These are phyloP conservation scores for Uropetala carovei DNA, from an alignment of 2,888 invertebrate species.

Conservation along the genomic window DNA sequence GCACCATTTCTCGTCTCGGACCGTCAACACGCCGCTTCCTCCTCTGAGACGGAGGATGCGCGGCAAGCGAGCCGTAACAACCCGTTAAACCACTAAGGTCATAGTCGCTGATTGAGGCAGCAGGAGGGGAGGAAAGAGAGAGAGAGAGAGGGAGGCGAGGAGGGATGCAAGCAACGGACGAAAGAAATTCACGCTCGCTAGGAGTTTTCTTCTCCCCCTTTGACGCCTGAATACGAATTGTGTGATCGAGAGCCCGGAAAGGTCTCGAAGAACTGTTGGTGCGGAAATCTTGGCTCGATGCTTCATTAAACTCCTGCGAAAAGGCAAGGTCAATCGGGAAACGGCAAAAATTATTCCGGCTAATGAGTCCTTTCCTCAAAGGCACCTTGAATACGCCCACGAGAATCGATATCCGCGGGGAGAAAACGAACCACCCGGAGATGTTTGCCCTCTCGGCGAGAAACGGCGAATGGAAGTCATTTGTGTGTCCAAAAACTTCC, in stretches of 20 bases:
- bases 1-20: background rate
- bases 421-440: conserved; percentile 1
- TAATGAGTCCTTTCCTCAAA: conserved; percentile 54
- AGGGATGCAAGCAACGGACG: background rate
- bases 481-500: conserved; percentile 32
- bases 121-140: background rate
- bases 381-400: conserved; percentile 18
- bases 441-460: background rate
- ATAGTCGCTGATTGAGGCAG: conserved; percentile 16
- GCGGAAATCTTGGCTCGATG: conserved; percentile 43
- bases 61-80: background rate
- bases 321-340: background rate
- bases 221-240: background rate
- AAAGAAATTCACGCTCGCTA: background rate
- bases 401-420: background rate
- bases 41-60: background rate
- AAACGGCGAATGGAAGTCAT: background rate
- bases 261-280: conserved; percentile 25
- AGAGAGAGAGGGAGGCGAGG: conserved; percentile 12
- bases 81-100: conserved; percentile 30
- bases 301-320: background rate
- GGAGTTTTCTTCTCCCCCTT: background rate
- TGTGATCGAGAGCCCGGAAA: background rate
- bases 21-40: background rate
- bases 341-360: conserved; percentile 34